phyloP scores from a whole-genome alignment of 2,113 vertebrate species.

The Picathartes gymnocephalus region DNA sequence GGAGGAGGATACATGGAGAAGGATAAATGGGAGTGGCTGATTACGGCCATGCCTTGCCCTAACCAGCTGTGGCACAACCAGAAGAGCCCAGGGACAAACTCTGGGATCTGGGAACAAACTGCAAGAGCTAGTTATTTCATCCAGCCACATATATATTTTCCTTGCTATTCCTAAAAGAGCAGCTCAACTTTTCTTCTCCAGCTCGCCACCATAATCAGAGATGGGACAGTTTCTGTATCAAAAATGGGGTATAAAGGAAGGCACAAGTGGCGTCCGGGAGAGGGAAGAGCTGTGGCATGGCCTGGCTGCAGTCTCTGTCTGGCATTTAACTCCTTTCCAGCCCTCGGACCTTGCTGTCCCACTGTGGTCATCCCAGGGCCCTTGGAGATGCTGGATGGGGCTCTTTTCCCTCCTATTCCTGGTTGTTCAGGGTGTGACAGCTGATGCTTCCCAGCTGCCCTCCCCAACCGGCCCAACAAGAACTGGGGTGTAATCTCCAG shows the following conservation, averaged over 20 bases:
- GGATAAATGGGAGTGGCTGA: neutral
- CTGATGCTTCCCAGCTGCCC: neutral
- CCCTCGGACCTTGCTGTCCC: accelerated
- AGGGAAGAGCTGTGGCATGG: neutral
- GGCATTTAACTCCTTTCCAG: neutral
- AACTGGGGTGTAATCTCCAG: neutral
- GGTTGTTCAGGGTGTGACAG: neutral
- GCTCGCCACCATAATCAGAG: neutral
- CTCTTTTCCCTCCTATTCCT: neutral
- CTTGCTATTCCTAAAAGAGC: neutral
- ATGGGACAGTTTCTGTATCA: neutral
- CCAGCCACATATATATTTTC: neutral
- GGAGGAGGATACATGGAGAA: neutral
- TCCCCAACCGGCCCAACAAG: neutral
- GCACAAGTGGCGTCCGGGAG: neutral
- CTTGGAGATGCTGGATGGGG: neutral
- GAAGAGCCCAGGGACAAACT: neutral
- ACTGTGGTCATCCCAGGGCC: neutral
- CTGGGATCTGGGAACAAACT: neutral
- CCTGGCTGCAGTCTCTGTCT: neutral
- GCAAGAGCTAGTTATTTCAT: neutral
- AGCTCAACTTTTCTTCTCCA: neutral
- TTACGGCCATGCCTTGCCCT: neutral
- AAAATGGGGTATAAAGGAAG: neutral
- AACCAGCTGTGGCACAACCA: neutral